Evolutionary conservation across 2,797 vertebrate genomes (phyloP), one percentile per base, ranked within the genome.

Genomic region (Ambastaia sidthimunki): DNA sequence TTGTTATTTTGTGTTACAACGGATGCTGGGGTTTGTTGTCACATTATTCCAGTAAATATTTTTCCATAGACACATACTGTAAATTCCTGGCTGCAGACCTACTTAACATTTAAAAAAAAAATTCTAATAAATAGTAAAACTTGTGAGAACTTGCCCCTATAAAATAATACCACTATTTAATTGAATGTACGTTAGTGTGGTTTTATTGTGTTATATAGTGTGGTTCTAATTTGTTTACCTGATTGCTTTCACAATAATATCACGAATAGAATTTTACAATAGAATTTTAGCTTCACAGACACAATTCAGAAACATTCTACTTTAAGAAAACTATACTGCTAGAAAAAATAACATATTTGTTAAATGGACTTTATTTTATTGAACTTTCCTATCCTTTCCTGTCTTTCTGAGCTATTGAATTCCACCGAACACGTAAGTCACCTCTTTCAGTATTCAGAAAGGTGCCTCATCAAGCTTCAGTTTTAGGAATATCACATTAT

Each of bases 391-490:
- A 41, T 2, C 28, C 41, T n/a, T 1, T 55, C 19, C 23, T 13
- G 16, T 65, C 15, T 37, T 3, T 18, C 66, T 21, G 21, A 63
- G 44, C 21, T 44, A 71, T 25, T 28, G 28, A 62, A 54, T 78
- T 44, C 44, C 5, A 21, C n/a, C 59, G 76, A 59, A 73, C 25
- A 44, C 31, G 0, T 12, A 60, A 54, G 11, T 28, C 34, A 9
- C 1, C 25, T n/a, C 69, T 28, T 75, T 85, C 75, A 80, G 77
- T 83, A 85, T 85, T 83, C 82, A 80, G 48, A 68, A 69, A 15
- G 54, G 34, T n/a, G 31, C 57, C 62, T 59, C 41, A 34, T 67
- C 78, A 59, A 60, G 44, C 41, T 23, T 83, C 25, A 16, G 25
- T 80, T 81, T 55, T 71, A 55, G 62, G 66, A 71, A 44, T 71